A percentile compares a stretch with the other conserved stretches of the same genome.
These are phyloP conservation scores for Crotalus horridus DNA, from an alignment of 2,113 vertebrate genomes.

Conservation along the genomic window DNA sequence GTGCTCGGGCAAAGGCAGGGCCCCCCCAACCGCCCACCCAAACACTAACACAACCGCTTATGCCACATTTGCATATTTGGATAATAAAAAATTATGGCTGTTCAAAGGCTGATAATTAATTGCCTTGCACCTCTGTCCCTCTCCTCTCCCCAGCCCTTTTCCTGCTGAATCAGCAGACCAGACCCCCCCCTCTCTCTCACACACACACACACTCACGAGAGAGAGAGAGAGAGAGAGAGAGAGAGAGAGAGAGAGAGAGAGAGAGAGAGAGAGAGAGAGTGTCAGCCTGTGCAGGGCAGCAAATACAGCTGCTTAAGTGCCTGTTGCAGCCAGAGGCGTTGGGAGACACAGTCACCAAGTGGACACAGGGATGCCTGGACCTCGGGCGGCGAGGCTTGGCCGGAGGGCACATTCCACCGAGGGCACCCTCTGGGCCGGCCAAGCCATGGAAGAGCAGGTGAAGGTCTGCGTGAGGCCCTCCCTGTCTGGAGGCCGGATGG, in stretches of 20 bases:
- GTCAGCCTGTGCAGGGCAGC: conserved; percentile 21
- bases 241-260: too few relatives aligned
- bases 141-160: conserved; percentile 48
- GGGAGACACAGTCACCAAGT: conserved; percentile 49
- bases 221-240: too few relatives aligned
- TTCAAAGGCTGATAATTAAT: conserved; percentile 68
- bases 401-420: not conserved
- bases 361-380: conserved; percentile 64
- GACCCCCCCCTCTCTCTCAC: not conserved
- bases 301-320: conserved; percentile 65
- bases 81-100: conserved; percentile 72
- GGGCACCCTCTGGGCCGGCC: not conserved
- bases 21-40: not conserved
- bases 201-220: not conserved
- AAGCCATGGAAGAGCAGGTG: not conserved
- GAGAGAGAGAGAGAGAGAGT: too few relatives aligned
- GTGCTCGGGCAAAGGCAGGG: not conserved
- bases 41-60: conserved; percentile 37
- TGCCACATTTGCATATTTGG: conserved; percentile 64
- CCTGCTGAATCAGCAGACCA: conserved; percentile 62
- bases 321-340: conserved; percentile 48
- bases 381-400: not conserved
- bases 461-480: not conserved
- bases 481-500: not conserved
- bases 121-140: conserved; percentile 56